Conservation (phyloP, 1,140 invertebrate genomes). For the Dendrolimus punctatus region DNA sequence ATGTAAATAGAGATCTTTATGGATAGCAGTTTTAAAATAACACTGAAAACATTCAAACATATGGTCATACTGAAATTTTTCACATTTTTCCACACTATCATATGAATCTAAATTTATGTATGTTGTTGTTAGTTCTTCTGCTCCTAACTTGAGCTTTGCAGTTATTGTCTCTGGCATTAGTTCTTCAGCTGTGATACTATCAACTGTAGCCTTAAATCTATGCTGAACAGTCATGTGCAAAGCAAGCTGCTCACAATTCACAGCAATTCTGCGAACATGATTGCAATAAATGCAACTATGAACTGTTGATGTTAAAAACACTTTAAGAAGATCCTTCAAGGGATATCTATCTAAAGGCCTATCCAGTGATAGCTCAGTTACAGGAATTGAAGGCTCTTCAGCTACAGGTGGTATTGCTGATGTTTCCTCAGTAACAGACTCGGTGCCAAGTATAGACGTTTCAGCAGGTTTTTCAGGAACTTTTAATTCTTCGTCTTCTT, state of each 20-base stretch:
- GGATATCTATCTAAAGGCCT: slow-evolving; percentile 81
- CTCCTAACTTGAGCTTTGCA: slow-evolving; percentile 75
- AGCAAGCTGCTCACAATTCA: slow-evolving; percentile 84
- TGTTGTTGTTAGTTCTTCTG: slow-evolving; percentile 74
- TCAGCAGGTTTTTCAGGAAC: slow-evolving; percentile 12
- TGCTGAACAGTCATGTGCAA: slow-evolving; percentile 85
- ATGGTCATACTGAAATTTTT: slow-evolving; percentile 69
- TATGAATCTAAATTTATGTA: slow-evolving; percentile 83
- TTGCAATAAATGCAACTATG: slow-evolving; percentile 86
- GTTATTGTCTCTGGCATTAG: slow-evolving; percentile 81
- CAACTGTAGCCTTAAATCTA: slow-evolving; percentile 80
- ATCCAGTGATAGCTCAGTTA: slow-evolving; percentile 82
- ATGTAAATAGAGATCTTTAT: slow-evolving; percentile 88
- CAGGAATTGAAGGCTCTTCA: slow-evolving; percentile 63
- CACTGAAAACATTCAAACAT: slow-evolving; percentile 89
- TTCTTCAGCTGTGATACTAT: slow-evolving; percentile 81
- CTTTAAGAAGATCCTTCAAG: slow-evolving; percentile 79
- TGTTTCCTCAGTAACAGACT: slow-evolving; percentile 33
- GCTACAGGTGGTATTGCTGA: slow-evolving; percentile 33
- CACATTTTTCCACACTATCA: slow-evolving; percentile 72
- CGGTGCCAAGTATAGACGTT: slow-evolving; percentile 41
- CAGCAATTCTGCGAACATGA: slow-evolving; percentile 85
- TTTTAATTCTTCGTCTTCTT: slow-evolving; percentile 15
- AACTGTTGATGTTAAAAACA: slow-evolving; percentile 79
- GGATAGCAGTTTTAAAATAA: slow-evolving; percentile 80